Percentiles rank a stretch among this genome's conserved stretches.
These are phyloP conservation scores for Cydia splendana DNA, from an alignment of 1,140 invertebrate species.

Conservation along the genomic window DNA sequence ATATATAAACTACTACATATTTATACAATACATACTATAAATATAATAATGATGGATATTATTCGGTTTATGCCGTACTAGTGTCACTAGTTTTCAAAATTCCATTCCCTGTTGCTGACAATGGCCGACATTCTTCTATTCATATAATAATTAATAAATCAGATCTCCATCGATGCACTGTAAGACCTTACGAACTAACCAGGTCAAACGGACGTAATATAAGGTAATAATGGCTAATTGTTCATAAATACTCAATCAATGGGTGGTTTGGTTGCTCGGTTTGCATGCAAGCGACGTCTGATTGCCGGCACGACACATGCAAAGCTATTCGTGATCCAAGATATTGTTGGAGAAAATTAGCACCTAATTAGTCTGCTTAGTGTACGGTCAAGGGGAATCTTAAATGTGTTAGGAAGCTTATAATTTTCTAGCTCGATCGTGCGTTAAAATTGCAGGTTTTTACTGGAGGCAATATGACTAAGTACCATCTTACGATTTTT, in stretches of 20 bases:
- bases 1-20: no score
- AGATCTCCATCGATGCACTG: conserved; percentile 5
- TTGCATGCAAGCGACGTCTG: not conserved
- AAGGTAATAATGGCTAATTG: conserved; percentile 3
- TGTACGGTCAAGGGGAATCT: conserved; percentile 19
- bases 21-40: no score
- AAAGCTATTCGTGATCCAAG: conserved; percentile 16
- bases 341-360: conserved; percentile 12
- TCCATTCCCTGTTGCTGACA: not conserved
- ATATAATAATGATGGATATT: no score
- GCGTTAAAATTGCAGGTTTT: conserved; percentile 5
- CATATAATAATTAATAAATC: conserved; percentile 6
- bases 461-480: not conserved
- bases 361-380: conserved; percentile 16
- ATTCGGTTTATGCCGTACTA: no score
- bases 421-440: conserved; percentile 28
- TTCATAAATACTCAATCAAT: not conserved
- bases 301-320: conserved; percentile 19
- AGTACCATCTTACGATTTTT: not conserved
- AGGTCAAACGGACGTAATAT: conserved; percentile 8
- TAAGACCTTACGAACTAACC: not conserved
- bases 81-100: no score
- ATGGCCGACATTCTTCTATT: not conserved
- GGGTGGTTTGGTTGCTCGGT: not conserved
- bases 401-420: conserved; percentile 30